Percentiles rank a stretch among this genome's conserved stretches.
These are phyloP conservation scores for Myotis planiceps DNA, from an alignment of 2,797 vertebrate species.

Conservation along the genomic window DNA sequence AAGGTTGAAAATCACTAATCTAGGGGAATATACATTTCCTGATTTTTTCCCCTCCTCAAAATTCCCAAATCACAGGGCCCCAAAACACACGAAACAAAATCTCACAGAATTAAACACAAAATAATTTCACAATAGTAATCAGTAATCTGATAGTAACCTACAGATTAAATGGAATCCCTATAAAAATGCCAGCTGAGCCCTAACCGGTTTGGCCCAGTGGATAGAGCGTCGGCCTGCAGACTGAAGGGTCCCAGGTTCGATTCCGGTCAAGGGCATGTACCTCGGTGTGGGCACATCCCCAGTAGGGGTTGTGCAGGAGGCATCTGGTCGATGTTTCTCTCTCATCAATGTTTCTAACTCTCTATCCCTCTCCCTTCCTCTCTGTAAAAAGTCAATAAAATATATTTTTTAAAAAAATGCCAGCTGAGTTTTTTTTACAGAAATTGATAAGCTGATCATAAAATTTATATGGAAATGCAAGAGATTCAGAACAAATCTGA, in stretches of 20 bases:
- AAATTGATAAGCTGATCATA: background rate
- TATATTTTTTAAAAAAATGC: background rate
- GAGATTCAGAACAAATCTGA: background rate
- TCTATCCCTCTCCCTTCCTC: too few relatives aligned
- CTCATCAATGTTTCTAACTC: too few relatives aligned
- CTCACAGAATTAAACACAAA: background rate
- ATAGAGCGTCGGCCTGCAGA: too few relatives aligned
- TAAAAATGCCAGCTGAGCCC: background rate
- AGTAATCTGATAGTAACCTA: background rate
- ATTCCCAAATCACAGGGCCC: background rate
- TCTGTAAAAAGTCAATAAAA: too few relatives aligned
- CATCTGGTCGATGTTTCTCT: too few relatives aligned
- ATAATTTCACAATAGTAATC: background rate
- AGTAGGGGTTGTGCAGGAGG: too few relatives aligned
- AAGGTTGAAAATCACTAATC: background rate
- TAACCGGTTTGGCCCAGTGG: too few relatives aligned
- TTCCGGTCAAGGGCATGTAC: too few relatives aligned
- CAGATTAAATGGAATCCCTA: background rate
- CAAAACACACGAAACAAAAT: background rate
- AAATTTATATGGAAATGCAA: background rate
- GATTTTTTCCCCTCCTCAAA: background rate
- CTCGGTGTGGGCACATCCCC: too few relatives aligned
- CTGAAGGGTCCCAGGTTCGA: too few relatives aligned
- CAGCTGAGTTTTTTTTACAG: background rate
- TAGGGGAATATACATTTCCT: background rate